Evolutionary conservation across 1,140 invertebrate genomes (phyloP).

Genomic region (Samia ricini): DNA sequence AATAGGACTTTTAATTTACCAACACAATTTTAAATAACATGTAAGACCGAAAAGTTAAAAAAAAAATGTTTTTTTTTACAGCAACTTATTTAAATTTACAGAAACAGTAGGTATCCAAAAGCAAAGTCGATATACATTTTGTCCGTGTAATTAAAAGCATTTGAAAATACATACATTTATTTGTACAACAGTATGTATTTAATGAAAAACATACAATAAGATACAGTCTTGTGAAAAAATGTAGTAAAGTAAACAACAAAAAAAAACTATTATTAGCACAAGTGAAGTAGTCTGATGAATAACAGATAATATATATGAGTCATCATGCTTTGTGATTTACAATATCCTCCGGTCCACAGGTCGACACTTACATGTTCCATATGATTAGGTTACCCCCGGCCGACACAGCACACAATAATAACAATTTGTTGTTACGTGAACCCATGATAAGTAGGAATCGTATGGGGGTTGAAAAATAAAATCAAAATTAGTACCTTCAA

Average conservation of each 20-base stretch:
- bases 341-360: slow-evolving; percentile 14
- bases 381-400: slow-evolving; percentile 41
- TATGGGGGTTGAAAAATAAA: slow-evolving; percentile 64
- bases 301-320: slow-evolving; percentile 22
- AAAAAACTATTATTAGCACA: neutral
- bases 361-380: slow-evolving; percentile 66
- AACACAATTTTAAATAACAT: neutral
- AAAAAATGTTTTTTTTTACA: too few species aligned
- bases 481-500: slow-evolving; percentile 71
- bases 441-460: slow-evolving; percentile 69
- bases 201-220: too few species aligned
- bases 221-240: too few species aligned
- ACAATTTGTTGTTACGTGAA: slow-evolving; percentile 58
- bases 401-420: slow-evolving; percentile 49
- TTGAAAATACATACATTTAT: neutral
- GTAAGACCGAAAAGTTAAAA: neutral
- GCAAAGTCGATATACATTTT: neutral
- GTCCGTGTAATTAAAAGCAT: neutral
- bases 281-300: neutral
- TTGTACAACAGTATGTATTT: neutral
- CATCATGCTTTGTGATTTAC: slow-evolving; percentile 38
- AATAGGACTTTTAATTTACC: neutral
- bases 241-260: neutral
- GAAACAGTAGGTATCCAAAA: neutral
- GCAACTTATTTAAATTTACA: too few species aligned